Conservation (phyloP, 2,888 invertebrate species). For the Meiosimyza decipiens region DNA sequence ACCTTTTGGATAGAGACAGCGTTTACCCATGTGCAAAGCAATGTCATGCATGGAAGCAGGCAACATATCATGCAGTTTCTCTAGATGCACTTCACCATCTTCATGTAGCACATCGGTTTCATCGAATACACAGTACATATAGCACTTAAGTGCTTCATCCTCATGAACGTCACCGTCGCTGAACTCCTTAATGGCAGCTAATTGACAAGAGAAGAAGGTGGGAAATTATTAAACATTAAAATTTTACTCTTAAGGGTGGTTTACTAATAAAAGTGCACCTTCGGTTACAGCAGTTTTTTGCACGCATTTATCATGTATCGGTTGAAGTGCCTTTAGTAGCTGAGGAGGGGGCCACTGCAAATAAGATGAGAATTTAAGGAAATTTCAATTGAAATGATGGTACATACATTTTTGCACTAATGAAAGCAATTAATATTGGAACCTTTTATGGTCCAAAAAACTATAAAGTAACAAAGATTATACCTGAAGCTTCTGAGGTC, state of each 20-base stretch:
- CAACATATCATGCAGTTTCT: slow-evolving; percentile 50
- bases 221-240: slow-evolving; percentile 37
- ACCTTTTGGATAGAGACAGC: slow-evolving; percentile 52
- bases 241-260: slow-evolving; percentile 26
- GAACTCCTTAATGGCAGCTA: slow-evolving; percentile 58
- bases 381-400: slow-evolving; percentile 7
- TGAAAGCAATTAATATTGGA: no score
- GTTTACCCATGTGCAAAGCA: slow-evolving; percentile 54
- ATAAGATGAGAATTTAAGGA: slow-evolving; percentile 18
- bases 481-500: no score
- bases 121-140: slow-evolving; percentile 57
- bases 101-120: slow-evolving; percentile 52
- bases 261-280: slow-evolving; percentile 46
- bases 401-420: no score
- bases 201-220: slow-evolving; percentile 24
- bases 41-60: slow-evolving; percentile 53
- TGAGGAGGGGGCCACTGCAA: slow-evolving; percentile 58
- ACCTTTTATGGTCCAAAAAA: no score
- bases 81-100: slow-evolving; percentile 55
- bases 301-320: slow-evolving; percentile 55
- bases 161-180: slow-evolving; percentile 58
- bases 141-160: slow-evolving; percentile 56
- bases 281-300: slow-evolving; percentile 58
- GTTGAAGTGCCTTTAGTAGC: slow-evolving; percentile 49
- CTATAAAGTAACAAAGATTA: no score